Percentiles rank a stretch among this genome's conserved stretches.
Conservation (phyloP, 2,797 vertebrate genomes). For the Tokudaia muenninki region DNA sequence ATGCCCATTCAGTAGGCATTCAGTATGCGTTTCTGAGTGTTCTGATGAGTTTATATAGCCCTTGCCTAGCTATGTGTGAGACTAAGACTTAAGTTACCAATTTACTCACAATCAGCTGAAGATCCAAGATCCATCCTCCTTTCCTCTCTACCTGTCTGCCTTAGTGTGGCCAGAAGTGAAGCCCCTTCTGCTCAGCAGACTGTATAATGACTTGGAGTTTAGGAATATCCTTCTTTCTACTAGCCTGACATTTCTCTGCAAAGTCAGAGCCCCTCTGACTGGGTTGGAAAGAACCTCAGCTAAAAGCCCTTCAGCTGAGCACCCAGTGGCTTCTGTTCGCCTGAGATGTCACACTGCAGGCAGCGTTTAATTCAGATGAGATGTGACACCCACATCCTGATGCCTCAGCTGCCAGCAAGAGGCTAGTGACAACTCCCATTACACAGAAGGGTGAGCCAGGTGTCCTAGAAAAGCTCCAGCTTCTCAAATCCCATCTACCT, state of each 20-base stretch:
- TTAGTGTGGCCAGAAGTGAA: not conserved
- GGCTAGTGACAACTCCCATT: slow-evolving; percentile 80
- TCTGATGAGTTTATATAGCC: slow-evolving; percentile 56
- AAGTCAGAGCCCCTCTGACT: not conserved
- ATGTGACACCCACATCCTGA: slow-evolving; percentile 77
- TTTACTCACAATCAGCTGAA: not conserved
- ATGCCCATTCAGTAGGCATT: not conserved
- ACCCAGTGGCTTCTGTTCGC: slow-evolving; percentile 18
- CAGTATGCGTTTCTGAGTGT: slow-evolving; percentile 58
- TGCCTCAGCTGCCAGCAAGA: slow-evolving; percentile 76
- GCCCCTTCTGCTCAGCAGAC: not conserved
- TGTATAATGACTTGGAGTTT: not conserved
- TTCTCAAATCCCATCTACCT: slow-evolving; percentile 68
- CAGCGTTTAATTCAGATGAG: slow-evolving; percentile 78
- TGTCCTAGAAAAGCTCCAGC: slow-evolving; percentile 78
- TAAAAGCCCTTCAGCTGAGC: slow-evolving; percentile 44
- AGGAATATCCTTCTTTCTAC: slow-evolving; percentile 5
- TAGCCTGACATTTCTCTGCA: not conserved
- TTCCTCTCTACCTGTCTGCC: not conserved
- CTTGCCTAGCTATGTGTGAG: slow-evolving; percentile 50
- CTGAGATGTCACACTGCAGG: slow-evolving; percentile 58
- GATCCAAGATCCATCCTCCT: not conserved
- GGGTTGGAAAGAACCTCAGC: slow-evolving; percentile 46
- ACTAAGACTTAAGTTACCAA: not conserved
- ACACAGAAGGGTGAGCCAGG: slow-evolving; percentile 78